A percentile compares a stretch with the other conserved stretches of the same genome.
These are phyloP conservation scores for Electrophaes corylata DNA, from an alignment of 2,888 invertebrate genomes.

Conservation along the genomic window DNA sequence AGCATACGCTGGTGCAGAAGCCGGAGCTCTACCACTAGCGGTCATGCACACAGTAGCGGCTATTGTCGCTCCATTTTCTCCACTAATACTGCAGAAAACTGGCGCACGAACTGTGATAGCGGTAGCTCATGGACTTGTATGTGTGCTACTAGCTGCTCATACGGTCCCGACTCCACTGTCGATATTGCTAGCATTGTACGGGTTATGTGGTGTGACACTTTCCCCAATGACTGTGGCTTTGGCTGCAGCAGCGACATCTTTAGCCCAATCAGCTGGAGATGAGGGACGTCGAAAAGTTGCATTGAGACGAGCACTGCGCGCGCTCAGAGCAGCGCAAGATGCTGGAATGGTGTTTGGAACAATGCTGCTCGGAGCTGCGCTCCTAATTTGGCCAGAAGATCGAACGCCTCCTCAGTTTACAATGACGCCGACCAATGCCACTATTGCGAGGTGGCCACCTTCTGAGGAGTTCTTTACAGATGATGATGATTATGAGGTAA, in stretches of 20 bases:
- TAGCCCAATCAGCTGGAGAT: constrained; percentile 81
- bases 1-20: constrained; percentile 77
- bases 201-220: constrained; percentile 82
- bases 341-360: constrained; percentile 73
- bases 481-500: constrained; percentile 83
- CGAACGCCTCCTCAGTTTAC: constrained; percentile 71
- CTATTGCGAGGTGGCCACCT: constrained; percentile 69
- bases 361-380: constrained; percentile 67
- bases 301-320: constrained; percentile 70
- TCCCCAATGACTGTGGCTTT: constrained; percentile 84
- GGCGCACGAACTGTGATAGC: constrained; percentile 70
- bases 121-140: constrained; percentile 81
- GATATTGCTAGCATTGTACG: constrained; percentile 69
- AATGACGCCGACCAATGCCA: constrained; percentile 64
- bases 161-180: constrained; percentile 67
- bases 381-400: constrained; percentile 80
- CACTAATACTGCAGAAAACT: constrained; percentile 71
- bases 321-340: constrained; percentile 75
- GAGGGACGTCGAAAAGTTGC: constrained; percentile 68
- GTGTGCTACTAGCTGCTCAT: constrained; percentile 85
- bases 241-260: constrained; percentile 83
- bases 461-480: constrained; percentile 82
- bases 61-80: constrained; percentile 78
- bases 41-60: constrained; percentile 86
- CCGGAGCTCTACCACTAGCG: constrained; percentile 86